Percentiles rank a stretch among this genome's conserved stretches.
These are phyloP conservation scores for Fundulus diaphanus DNA, from an alignment of 2,797 vertebrate species.

Conservation along the genomic window DNA sequence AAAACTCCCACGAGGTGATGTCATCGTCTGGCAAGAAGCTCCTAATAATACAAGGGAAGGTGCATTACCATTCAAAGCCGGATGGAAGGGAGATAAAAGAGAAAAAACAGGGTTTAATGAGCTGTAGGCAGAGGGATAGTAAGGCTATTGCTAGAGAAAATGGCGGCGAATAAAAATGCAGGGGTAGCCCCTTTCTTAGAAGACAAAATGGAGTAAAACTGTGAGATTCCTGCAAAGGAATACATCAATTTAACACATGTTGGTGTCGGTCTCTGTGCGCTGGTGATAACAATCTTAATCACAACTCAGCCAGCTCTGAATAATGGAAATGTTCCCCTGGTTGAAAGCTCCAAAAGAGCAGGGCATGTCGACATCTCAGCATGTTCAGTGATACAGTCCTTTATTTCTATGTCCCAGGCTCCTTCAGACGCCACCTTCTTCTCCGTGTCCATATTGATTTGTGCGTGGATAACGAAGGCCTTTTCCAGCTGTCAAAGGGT, in stretches of 20 bases:
- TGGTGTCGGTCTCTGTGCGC: constrained; percentile 14
- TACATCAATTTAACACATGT: constrained; percentile 43
- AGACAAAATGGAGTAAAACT: constrained; percentile 17
- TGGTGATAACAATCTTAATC: background rate
- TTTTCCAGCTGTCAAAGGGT: constrained; percentile 26
- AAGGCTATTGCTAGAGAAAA: constrained; percentile 58
- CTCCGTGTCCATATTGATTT: constrained; percentile 64
- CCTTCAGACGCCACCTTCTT: constrained; percentile 7
- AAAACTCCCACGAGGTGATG: constrained; percentile 22
- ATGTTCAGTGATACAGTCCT: background rate
- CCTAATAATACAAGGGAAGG: constrained; percentile 40
- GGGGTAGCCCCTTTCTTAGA: constrained; percentile 20
- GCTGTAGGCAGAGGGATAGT: constrained; percentile 53
- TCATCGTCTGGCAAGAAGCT: constrained; percentile 31
- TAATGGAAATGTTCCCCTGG: background rate
- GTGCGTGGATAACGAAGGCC: constrained; percentile 54
- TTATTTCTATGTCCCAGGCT: constrained; percentile 11
- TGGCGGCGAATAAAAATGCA: constrained; percentile 52
- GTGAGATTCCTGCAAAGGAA: constrained; percentile 42
- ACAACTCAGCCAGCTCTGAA: constrained; percentile 4
- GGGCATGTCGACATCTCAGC: constrained; percentile 2
- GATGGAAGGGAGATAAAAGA: constrained; percentile 44
- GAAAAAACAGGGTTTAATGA: constrained; percentile 61
- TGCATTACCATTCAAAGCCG: constrained; percentile 59
- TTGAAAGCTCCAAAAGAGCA: background rate